Base-by-base conservation (phyloP, 1,140 invertebrate species). In the Dendrolimus kikuchii region DNA sequence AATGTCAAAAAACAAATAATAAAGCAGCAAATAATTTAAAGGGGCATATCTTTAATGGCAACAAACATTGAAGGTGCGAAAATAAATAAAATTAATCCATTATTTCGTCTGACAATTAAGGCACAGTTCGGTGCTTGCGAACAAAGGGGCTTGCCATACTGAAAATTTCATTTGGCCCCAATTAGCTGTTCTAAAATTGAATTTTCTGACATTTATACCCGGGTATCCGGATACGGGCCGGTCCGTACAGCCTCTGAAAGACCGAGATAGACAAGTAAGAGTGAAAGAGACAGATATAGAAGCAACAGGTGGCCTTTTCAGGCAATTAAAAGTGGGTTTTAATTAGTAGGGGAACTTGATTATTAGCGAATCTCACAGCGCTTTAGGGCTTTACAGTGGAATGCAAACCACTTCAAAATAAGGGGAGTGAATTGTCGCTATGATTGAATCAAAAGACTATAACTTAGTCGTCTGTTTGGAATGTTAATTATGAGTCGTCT, bases 291-390 rank as follows among this genome's bases (percentile, higher is more conserved):
- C 23, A 23, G 54, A 44, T 9, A 49, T 51, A 50, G 44, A 23
- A 54, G 82, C 82, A 84, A 86, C 82, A 84, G 77, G 82, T 86
- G 76, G 73, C 64, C 62, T 57, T 77, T 68, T 72, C 57, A 51
- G 74, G 79, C 81, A 86, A 86, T 86, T 86, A 86, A 86, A 84
- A 83, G 60, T 59, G 67, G 64, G 64, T 81, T 80, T 81, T 86
- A 86, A 86, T 86, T 84, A 86, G 76, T 78, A 72, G 81, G 82
- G 81, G 82, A 76, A 74, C 54, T 74, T 68, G 67, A 80, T 82
- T 83, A 83, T 83, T 81, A 81, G 79, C 79, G 65, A 71, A 80
- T 79, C 75, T 75, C 74, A 63, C 60, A 50, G 39, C 64, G 65
- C 67, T 74, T 77, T 68, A 63, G 56, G 61, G 74, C 72, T 77